Evolutionary conservation across 2,888 invertebrate genomes (phyloP).

Genomic region (Lasioglossum morio): DNA sequence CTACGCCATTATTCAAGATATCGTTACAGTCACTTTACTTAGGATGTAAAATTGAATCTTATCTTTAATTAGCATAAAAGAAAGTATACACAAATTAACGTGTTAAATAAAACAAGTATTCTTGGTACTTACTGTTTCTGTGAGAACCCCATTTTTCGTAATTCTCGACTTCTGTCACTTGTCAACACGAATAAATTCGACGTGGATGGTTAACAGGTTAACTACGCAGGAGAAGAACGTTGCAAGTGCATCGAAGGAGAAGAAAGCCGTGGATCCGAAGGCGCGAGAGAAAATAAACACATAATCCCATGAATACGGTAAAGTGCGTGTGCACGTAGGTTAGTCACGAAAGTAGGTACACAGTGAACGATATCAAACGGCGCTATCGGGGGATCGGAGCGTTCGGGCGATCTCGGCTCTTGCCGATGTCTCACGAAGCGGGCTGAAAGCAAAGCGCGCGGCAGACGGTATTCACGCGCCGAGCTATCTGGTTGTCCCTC

Average conservation of each 20-base stretch:
- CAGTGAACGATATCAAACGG: slow-evolving; percentile 58
- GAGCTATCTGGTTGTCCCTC: slow-evolving; percentile 78
- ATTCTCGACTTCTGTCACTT: too few relatives aligned
- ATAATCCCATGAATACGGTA: slow-evolving; percentile 34
- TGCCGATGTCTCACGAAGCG: slow-evolving; percentile 80
- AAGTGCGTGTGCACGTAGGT: slow-evolving; percentile 51
- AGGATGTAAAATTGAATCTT: too few relatives aligned
- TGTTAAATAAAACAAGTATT: too few relatives aligned
- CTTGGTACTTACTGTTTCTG: too few relatives aligned
- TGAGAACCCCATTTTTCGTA: too few relatives aligned
- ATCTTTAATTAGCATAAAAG: too few relatives aligned
- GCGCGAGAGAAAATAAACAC: slow-evolving; percentile 33
- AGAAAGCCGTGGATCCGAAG: slow-evolving; percentile 10
- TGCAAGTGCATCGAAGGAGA: neutral
- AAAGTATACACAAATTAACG: too few relatives aligned
- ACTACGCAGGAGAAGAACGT: too few relatives aligned
- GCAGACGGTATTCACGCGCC: slow-evolving; percentile 83
- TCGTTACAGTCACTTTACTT: too few relatives aligned
- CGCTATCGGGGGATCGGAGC: slow-evolving; percentile 65
- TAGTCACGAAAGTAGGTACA: slow-evolving; percentile 57
- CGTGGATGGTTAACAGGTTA: too few relatives aligned
- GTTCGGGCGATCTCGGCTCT: slow-evolving; percentile 76
- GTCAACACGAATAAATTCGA: too few relatives aligned
- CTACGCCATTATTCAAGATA: too few relatives aligned
- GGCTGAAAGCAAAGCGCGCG: slow-evolving; percentile 80